Evolutionary conservation across 2,888 invertebrate species (phyloP), one percentile per base, ranked within the genome.

Genomic region (Neoaliturus tenellus): DNA sequence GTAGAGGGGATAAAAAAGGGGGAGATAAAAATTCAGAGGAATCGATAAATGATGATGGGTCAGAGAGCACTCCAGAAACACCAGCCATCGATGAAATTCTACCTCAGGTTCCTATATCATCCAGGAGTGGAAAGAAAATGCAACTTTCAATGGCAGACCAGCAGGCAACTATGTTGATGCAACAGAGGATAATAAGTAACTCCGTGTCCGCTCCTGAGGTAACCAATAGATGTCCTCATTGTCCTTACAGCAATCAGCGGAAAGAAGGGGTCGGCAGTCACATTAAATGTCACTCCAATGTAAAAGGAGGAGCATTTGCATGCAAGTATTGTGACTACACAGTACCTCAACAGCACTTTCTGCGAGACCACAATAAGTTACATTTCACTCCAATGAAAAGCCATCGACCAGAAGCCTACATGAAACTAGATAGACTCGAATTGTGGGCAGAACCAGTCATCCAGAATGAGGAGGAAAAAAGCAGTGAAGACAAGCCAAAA

Each of bases 271-370:
- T 96, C 28, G 94, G 93, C 86, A 94, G 94, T 88, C 98, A 98
- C 90, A 92, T 95, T 86, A 93, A 94, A 88, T 93, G 95, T 85
- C 97, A 98, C 89, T 91, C 91, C 12, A 93, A 94, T 89, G 90
- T 93, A 12, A 92, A 93, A 5, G 93, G 93, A 69, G 93, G 93
- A 86, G 92, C 92, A 85, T 93, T 94, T 88, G 93, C 93, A 86
- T 98, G 98, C 90, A 93, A 95, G 28, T 95, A 95, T 89, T 98
- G 98, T 90, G 96, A 97, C 91, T 95, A 96, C 89, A 94, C 95
- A 31, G 95, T 95, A 33, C 93, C 94, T 3, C 95, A 96, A 88
- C 93, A 94, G 83, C 94, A 95, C 88, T 93, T 95, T 86, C 91
- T 97, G 44, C 93, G 95, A 58, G 97, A 97, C 88, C 98, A 98